Percentiles rank a stretch among this genome's conserved stretches.
phyloP scores from a whole-genome alignment of 2,888 invertebrate species.

The Pseudococcus jackbeardsleyi region DNA sequence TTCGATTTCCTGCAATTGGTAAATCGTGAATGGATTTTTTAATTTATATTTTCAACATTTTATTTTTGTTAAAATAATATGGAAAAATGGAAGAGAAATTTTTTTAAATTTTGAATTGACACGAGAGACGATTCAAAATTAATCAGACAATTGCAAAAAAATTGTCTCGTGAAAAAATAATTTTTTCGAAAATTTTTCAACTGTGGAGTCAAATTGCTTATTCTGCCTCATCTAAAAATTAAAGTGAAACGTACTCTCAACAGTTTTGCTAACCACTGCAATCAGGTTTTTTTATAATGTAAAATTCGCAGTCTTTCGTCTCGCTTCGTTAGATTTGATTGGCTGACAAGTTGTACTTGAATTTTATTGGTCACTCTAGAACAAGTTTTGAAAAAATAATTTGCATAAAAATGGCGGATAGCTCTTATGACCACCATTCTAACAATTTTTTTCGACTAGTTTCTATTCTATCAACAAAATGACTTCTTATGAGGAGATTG shows the following conservation, averaged over 20 bases:
- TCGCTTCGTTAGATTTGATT: background rate
- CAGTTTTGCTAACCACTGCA: conserved; percentile 23
- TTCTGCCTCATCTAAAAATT: too few relatives aligned
- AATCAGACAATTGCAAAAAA: too few relatives aligned
- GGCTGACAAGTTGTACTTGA: conserved; percentile 19
- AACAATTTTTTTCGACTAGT: background rate
- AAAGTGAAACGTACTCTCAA: background rate
- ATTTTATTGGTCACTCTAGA: conserved; percentile 37
- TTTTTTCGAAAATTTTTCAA: too few relatives aligned
- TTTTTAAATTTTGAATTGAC: background rate
- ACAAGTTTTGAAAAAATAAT: background rate
- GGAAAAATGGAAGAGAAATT: background rate
- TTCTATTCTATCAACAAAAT: background rate
- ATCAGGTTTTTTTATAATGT: background rate
- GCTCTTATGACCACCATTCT: background rate
- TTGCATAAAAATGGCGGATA: conserved; percentile 29
- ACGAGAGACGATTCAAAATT: too few relatives aligned
- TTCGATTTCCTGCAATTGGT: conserved; percentile 31
- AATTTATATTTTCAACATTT: background rate
- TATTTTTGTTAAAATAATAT: background rate
- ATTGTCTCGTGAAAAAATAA: too few relatives aligned
- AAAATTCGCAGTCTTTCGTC: conserved; percentile 11
- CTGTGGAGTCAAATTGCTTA: too few relatives aligned
- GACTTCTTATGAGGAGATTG: background rate
- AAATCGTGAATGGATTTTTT: background rate